These are phyloP conservation scores for rabbit (Oryctolagus cuniculus) DNA, from an alignment of 2,113 vertebrate species.

Conservation along the genomic window mOryCun1.1 NC_091434.1:146698001-146698500, in stretches of 20 bases:
- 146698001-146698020: not conserved
- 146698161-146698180: not conserved
- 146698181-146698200: not conserved
- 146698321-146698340: no score
- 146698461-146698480: no score
- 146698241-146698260: constrained; percentile 4
- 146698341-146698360: no score
- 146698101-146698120: not conserved
- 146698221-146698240: not conserved
- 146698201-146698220: not conserved
- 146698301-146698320: no score
- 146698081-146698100: not conserved
- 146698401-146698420: no score
- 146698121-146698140: not conserved
- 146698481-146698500: no score
- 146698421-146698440: no score
- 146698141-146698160: not conserved
- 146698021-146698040: not conserved
- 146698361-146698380: no score
- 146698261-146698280: not conserved
- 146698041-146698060: not conserved
- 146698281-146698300: not conserved
- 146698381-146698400: no score
- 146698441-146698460: no score
- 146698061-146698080: not conserved